Base-by-base conservation (phyloP, 2,797 vertebrate species). In the Florisuga fusca region DNA sequence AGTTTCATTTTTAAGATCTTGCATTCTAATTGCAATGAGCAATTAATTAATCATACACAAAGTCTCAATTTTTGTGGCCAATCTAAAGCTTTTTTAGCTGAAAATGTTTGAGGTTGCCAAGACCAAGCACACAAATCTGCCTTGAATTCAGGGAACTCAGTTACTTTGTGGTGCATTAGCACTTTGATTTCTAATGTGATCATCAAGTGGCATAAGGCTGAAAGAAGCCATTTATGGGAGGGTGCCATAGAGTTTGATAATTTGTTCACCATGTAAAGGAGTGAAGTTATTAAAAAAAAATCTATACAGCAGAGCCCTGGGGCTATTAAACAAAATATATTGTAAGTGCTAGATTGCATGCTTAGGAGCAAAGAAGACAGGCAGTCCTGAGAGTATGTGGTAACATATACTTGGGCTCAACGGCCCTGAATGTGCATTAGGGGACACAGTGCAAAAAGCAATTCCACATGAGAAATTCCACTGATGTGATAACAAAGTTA, bases 391-490 rank as follows among this genome's bases (percentile, higher is more conserved):
- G n/a, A 74, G 21, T 29, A 61, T 2, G 7, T 69, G 51, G 27
- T 83, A 92, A 87, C 9, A 27, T 36, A 91, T 68, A 57, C 61
- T 80, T 43, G 23, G n/a, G 22, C 50, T 85, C 66, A 62, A 6
- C 72, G 69, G 58, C 76, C 67, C 79, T 88, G 41, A 81, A 87
- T 43, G 62, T n/a, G 58, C 68, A 50, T 91, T 77, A 87, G 72
- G 54, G 50, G 43, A 76, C 75, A 68, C 59, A 85, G 54, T 38
- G 58, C 31, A 83, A 83, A 85, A 89, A 89, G 48, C 50, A 80
- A 64, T 76, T 92, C 64, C 77, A 57, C 57, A 64, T 25, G 64
- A 94, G 84, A 81, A 93, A 93, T 93, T 86, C 77, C 45, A 80
- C 54, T 84, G 45, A 80, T 72, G 69, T 58, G 61, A 72, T 91